These are phyloP conservation scores for Benitochromis conjunctus DNA, from an alignment of 2,113 vertebrate genomes.

Conservation along the genomic window DNA sequence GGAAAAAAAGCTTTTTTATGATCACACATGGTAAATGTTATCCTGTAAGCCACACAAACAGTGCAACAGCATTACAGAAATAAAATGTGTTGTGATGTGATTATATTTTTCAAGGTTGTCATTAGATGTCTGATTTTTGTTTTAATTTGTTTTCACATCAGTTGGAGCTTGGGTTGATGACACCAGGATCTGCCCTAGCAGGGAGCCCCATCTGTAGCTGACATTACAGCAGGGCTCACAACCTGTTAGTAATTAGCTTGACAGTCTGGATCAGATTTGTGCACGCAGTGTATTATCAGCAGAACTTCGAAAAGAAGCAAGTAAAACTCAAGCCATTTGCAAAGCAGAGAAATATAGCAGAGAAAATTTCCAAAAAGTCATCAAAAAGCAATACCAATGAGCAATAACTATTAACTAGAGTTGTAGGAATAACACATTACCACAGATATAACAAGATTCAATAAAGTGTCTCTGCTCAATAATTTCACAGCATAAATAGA, in stretches of 20 bases:
- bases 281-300: constrained; percentile 2
- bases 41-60: not conserved
- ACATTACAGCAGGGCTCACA: constrained; percentile 4
- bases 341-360: not conserved
- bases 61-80: not conserved
- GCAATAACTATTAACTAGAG: not conserved
- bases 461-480: not conserved
- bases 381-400: not conserved
- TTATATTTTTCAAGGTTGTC: not conserved
- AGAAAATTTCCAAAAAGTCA: not conserved
- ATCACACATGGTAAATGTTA: not conserved
- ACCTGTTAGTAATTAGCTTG: constrained; percentile 40
- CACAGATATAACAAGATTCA: not conserved
- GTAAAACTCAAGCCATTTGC: not conserved
- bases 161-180: constrained; percentile 12
- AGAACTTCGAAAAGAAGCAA: not conserved
- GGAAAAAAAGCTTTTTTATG: not conserved
- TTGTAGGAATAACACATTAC: not conserved
- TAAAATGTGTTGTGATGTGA: not conserved
- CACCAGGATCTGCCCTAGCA: not conserved
- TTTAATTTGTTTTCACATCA: constrained; percentile 16
- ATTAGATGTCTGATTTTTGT: not conserved
- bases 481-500: not conserved
- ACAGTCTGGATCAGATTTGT: constrained; percentile 27
- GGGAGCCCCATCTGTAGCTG: constrained; percentile 38